These are phyloP conservation scores for Pseudocheirus occidentalis DNA, from an alignment of 2,797 vertebrate genomes.

Conservation along the genomic window DNA sequence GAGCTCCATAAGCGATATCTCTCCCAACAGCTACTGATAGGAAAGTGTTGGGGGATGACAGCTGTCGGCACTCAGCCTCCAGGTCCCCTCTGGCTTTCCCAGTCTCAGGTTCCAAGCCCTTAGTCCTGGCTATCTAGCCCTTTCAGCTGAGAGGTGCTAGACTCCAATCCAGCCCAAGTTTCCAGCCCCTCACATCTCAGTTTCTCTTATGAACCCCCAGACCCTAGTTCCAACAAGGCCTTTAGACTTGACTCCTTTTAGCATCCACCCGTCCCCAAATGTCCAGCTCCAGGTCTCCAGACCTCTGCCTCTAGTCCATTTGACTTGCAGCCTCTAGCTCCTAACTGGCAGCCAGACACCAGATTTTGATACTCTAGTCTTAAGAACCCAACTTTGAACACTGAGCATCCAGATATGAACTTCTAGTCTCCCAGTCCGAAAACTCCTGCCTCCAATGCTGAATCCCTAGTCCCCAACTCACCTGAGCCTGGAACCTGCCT, in stretches of 20 bases:
- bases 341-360: background rate
- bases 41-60: slow-evolving; percentile 17
- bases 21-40: slow-evolving; percentile 72
- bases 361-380: background rate
- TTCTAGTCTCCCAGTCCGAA: background rate
- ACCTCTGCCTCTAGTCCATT: background rate
- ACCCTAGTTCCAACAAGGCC: background rate
- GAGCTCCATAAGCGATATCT: slow-evolving; percentile 59
- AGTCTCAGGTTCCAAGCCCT: background rate
- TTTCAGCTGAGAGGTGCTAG: slow-evolving; percentile 10
- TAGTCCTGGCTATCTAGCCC: background rate
- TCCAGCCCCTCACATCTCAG: background rate
- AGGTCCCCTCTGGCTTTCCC: background rate
- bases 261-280: background rate
- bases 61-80: background rate
- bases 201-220: background rate
- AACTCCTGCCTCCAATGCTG: background rate
- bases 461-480: background rate
- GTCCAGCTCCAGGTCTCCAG: background rate
- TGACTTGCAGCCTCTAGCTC: background rate
- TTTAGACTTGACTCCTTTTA: background rate
- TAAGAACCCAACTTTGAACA: background rate
- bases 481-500: background rate
- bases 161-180: background rate
- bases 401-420: background rate